Evolutionary conservation across 1,140 invertebrate genomes (phyloP).

Genomic region (Asbolus verrucosus): DNA sequence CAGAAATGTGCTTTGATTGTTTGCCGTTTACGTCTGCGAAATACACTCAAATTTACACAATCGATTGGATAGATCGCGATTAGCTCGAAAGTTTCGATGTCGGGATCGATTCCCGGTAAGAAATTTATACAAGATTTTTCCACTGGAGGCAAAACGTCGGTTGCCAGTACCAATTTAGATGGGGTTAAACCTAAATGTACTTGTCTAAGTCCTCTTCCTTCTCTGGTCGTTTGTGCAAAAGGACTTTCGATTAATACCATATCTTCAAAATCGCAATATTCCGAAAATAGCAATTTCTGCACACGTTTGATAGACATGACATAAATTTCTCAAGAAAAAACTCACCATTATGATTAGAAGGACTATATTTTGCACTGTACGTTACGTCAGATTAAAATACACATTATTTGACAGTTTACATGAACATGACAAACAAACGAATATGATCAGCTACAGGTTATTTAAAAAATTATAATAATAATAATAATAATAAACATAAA

Average conservation of each 20-base stretch:
- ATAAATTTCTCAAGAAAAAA: constrained; percentile 50
- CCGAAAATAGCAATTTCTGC: constrained; percentile 70
- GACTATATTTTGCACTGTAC: constrained; percentile 28
- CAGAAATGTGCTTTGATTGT: constrained; percentile 71
- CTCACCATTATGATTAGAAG: constrained; percentile 35
- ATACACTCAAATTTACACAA: constrained; percentile 70
- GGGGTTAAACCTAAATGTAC: constrained; percentile 73
- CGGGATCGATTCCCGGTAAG: constrained; percentile 66
- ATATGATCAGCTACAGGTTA: constrained; percentile 25
- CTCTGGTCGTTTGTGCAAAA: constrained; percentile 72
- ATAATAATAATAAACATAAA: constrained; percentile 31
- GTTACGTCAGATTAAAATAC: constrained; percentile 38
- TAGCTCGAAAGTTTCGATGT: constrained; percentile 70
- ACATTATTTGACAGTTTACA: constrained; percentile 30
- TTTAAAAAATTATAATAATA: constrained; percentile 33
- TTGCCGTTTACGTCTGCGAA: constrained; percentile 66
- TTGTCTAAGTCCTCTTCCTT: constrained; percentile 69
- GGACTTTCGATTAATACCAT: constrained; percentile 72
- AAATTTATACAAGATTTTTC: constrained; percentile 57
- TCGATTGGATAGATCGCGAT: constrained; percentile 71
- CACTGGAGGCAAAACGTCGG: constrained; percentile 65
- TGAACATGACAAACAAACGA: constrained; percentile 30
- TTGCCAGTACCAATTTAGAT: constrained; percentile 70
- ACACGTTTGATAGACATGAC: constrained; percentile 68
- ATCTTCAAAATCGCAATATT: constrained; percentile 71